phyloP scores from a whole-genome alignment of 2,797 vertebrate genomes.

The Threskiornis aethiopicus region DNA sequence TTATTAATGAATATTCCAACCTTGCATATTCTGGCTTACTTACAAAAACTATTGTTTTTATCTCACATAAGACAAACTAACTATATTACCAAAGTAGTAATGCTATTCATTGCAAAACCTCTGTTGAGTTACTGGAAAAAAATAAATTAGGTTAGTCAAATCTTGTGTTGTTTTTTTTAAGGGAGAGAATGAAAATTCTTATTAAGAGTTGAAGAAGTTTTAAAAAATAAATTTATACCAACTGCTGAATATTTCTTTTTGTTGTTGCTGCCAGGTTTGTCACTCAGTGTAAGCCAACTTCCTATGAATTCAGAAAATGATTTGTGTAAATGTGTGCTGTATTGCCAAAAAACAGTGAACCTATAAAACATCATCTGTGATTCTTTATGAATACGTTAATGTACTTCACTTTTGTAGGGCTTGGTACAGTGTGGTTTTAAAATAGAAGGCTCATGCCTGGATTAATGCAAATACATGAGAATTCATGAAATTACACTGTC shows the following conservation, averaged over 20 bases:
- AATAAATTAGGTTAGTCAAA: background rate
- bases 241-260: background rate
- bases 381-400: background rate
- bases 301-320: background rate
- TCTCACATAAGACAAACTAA: background rate
- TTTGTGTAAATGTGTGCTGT: background rate
- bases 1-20: background rate
- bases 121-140: background rate
- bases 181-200: background rate
- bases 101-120: background rate
- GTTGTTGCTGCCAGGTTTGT: background rate
- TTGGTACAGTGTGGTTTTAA: background rate
- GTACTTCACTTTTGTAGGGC: background rate
- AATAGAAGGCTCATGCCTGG: background rate
- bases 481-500: background rate
- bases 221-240: background rate
- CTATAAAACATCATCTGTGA: background rate
- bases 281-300: background rate
- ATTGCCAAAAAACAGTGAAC: background rate
- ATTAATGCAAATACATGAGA: background rate
- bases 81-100: background rate
- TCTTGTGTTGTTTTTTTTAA: background rate
- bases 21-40: background rate
- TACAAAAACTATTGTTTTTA: background rate
- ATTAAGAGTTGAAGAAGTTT: background rate